These are phyloP conservation scores for Tricholaema leucomelas DNA, from an alignment of 2,113 vertebrate species.

Conservation along the genomic window DNA sequence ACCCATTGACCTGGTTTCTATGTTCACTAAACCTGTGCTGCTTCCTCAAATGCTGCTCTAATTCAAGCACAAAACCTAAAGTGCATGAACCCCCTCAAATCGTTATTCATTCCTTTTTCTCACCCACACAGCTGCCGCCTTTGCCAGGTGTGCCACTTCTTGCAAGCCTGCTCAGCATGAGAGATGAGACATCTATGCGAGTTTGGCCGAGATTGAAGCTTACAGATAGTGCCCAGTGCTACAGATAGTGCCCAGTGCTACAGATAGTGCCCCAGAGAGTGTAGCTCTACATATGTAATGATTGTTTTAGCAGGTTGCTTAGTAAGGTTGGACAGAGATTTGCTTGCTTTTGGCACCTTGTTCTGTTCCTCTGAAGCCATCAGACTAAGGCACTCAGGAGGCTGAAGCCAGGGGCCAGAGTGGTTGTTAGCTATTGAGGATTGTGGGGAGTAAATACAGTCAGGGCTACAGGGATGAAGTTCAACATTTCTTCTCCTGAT, in stretches of 20 bases:
- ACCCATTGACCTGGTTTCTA: not conserved
- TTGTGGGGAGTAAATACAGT: not conserved
- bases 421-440: not conserved
- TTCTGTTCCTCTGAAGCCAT: not conserved
- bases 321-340: not conserved
- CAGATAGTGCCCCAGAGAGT: too few species aligned
- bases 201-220: not conserved
- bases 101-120: not conserved
- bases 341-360: not conserved
- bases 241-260: not conserved
- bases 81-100: not conserved
- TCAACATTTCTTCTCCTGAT: not conserved
- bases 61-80: not conserved
- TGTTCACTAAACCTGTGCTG: not conserved
- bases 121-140: not conserved
- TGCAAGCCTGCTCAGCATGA: not conserved
- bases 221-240: not conserved
- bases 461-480: not conserved
- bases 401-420: not conserved
- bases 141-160: conserved; percentile 2
- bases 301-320: not conserved
- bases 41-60: not conserved
- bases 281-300: not conserved
- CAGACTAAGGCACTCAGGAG: not conserved
- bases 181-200: not conserved